phyloP scores from a whole-genome alignment of 35 echinoderm and acorn worm genomes.

The Chiridota heheva region DNA sequence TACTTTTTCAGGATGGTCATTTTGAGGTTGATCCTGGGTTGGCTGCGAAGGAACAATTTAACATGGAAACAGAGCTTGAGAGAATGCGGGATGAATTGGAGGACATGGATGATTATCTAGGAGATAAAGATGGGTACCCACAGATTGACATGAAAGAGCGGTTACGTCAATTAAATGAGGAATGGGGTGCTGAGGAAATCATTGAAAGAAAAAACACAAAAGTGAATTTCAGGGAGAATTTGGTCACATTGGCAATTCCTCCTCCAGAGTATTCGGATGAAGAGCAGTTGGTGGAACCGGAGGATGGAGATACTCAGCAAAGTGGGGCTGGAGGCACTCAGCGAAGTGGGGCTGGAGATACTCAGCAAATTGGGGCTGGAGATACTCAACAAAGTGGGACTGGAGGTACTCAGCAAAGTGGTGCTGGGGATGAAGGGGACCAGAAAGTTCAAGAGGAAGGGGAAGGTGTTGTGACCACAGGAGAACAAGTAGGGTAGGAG shows the following conservation, averaged over 20 bases:
- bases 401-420: neutral
- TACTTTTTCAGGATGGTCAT: too few species aligned
- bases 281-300: conserved; percentile 3
- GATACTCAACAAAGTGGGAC: neutral
- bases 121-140: neutral
- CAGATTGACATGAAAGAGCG: conserved; percentile 39
- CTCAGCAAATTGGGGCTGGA: neutral
- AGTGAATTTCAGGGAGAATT: conserved; percentile 72
- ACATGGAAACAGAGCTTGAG: too few species aligned
- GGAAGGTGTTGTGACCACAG: neutral
- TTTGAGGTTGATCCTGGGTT: too few species aligned
- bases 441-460: conserved; percentile 3
- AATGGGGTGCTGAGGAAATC: conserved; percentile 56
- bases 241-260: conserved; percentile 49
- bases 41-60: too few species aligned
- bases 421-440: neutral
- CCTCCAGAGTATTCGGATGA: conserved; percentile 40
- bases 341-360: neutral
- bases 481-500: neutral
- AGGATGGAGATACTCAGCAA: neutral
- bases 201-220: conserved; percentile 77
- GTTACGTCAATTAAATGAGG: conserved; percentile 62
- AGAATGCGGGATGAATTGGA: too few species aligned
- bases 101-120: too few species aligned
- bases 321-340: neutral